Base-by-base conservation (phyloP, 2,888 invertebrate species). In the Chydorus sphaericus region DNA sequence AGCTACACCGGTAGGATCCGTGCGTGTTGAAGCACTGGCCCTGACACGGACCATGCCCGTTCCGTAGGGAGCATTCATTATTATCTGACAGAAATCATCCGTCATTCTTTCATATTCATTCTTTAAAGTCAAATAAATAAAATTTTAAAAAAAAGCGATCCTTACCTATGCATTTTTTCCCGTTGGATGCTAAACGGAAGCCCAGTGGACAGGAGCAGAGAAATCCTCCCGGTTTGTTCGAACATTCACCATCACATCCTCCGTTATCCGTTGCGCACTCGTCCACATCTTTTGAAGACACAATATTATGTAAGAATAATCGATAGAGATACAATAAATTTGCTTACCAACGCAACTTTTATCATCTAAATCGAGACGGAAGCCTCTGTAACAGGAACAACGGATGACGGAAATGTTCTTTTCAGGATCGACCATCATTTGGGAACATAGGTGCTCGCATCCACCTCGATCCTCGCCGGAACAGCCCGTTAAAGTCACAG, bases 11-110 rank as follows among this genome's bases (percentile, higher is more conserved):
- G 68, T 78, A 80, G 59, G 74, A 71, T 36, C 80, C 79, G 62
- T 72, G 70, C 31, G 71, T 72, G 66, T 81, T 81, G 59, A 67
- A 66, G 65, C 81, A 82, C 39, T 70, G 71, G 62, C 78, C 79
- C 65, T 81, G 78, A 64, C 81, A 82, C 11, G 79, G 79, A 6
- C 79, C 80, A 62, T 72, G 75, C 20, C 79, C 80, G 66, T 79
- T 79, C 62, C 78, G 74, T 61, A 76, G 67, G 26, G 77, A 68
- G 63, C 80, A 80, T 66, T 80, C 80, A 67, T 80, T 77, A 61
- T 77, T 69, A 67, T 79, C 78, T 74, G 66, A n/a, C n/a, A n/a
- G n/a, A n/a, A n/a, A 14, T 18, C 14, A 36, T 28, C 5, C 31
- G 16, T 28, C 23, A 11, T 18, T 14, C 11, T 30, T 29, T 29